Conservation (phyloP, 23 tunicate species). For the Trididemnum nubilum region DNA sequence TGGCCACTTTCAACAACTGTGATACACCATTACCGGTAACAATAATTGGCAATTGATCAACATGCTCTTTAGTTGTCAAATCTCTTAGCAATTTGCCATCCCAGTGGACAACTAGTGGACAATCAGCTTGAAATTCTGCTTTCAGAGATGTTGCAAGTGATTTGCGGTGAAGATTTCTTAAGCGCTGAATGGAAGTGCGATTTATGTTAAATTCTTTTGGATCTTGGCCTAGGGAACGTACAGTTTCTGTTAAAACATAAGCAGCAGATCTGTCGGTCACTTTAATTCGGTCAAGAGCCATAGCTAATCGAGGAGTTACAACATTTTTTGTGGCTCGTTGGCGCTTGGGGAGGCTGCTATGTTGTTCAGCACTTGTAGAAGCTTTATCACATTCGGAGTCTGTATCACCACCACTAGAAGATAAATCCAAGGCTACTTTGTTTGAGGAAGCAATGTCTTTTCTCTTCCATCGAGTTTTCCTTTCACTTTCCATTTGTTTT, state of each 20-base stretch:
- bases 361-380: constrained; percentile 3
- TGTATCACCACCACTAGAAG: constrained; percentile 20
- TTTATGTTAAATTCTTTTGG: constrained; percentile 25
- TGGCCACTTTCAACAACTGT: not conserved
- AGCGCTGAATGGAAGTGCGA: constrained; percentile 7
- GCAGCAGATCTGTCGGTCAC: constrained; percentile 24
- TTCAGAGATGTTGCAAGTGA: not conserved
- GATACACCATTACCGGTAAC: not conserved
- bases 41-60: constrained; percentile 6
- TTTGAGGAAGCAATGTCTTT: not conserved
- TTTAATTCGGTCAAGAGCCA: constrained; percentile 18
- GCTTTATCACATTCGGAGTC: not conserved
- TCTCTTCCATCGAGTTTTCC: constrained; percentile 7
- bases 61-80: constrained; percentile 9
- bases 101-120: constrained; percentile 23
- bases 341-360: not conserved
- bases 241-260: constrained; percentile 23
- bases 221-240: constrained; percentile 15
- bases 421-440: constrained; percentile 1
- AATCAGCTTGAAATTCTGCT: constrained; percentile 19
- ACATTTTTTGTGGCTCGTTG: constrained; percentile 11
- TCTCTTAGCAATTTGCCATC: constrained; percentile 6
- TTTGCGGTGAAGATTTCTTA: not conserved
- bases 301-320: constrained; percentile 28
- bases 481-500: constrained; percentile 12